Percentiles rank a stretch among this genome's conserved stretches.
Evolutionary conservation across 2,888 invertebrate genomes (phyloP).

Genomic region (Drosophila suboccidentalis): DNA sequence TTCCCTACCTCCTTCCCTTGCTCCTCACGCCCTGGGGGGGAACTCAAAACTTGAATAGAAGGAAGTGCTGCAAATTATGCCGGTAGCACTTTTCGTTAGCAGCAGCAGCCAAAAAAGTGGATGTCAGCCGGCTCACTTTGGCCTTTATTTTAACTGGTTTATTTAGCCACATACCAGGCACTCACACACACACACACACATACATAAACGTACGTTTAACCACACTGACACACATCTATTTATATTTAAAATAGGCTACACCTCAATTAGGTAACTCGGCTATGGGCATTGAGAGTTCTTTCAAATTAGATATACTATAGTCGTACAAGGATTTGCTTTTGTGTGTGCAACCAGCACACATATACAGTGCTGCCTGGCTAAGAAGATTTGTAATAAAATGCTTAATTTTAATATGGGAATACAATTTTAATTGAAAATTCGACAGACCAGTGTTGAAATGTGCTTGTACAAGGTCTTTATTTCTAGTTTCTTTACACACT

Average conservation of each 20-base stretch:
- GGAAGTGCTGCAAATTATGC: conserved; percentile 77
- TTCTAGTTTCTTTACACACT: too few species aligned
- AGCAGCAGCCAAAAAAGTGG: conserved; percentile 32
- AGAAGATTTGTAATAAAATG: conserved; percentile 16
- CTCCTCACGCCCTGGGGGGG: conserved; percentile 13
- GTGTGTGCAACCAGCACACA: background rate
- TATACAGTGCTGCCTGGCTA: background rate
- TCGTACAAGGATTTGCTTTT: conserved; percentile 31
- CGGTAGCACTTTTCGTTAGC: conserved; percentile 66
- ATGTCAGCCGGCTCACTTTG: conserved; percentile 42
- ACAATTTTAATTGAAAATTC: conserved; percentile 19
- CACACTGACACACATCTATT: conserved; percentile 32
- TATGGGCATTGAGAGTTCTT: conserved; percentile 39
- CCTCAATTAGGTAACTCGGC: conserved; percentile 43
- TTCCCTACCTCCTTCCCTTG: background rate
- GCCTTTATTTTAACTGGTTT: conserved; percentile 52
- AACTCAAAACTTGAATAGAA: conserved; percentile 65
- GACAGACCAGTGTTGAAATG: background rate
- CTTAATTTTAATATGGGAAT: conserved; percentile 15
- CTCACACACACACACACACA: conserved; percentile 9
- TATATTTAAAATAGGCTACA: conserved; percentile 26
- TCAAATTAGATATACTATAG: conserved; percentile 23
- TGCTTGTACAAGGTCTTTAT: background rate
- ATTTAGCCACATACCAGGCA: conserved; percentile 35
- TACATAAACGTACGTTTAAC: conserved; percentile 3